Evolutionary conservation across 2,888 invertebrate genomes (phyloP), one percentile per base, ranked within the genome.

Genomic region (Scrobipalpa costella): DNA sequence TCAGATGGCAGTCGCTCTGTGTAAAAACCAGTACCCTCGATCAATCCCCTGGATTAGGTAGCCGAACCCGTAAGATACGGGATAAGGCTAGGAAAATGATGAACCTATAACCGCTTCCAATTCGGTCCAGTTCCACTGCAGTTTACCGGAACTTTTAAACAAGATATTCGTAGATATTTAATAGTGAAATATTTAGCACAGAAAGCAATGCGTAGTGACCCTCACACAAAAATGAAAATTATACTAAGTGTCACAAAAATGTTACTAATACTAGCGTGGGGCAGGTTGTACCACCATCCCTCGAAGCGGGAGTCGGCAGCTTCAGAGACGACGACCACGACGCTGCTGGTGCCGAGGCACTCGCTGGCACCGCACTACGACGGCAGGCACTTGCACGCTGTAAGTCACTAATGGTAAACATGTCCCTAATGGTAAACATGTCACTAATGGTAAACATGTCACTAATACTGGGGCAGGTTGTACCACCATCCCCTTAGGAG

Each of bases 271-370:
- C 9, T 49, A 61, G 49, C 34, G 17, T 62, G 79, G 78, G 75
- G 73, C 92, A 95, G 95, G 90, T 93, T 95, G 79, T 95, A 94
- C 92, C 94, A 94, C 80, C 95, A 95, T 74, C 94, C 95, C 63
- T 94, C 94, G 72, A 96, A 96, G 85, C 92, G 96, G 66, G 96
- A 96, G 84, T 96, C 96, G 5, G 94, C 95, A 67, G 94, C 95
- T 15, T 95, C 96, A 63, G 96, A 96, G 84, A 93, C 95, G 63
- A 96, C 96, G 47, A 96, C 96, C 64, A 96, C 96, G 13, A 96
- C 96, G 6, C 90, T 95, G 70, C 93, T 96, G 70, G 88, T 90
- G 63, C 90, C 89, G 13, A 74, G 91, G 64, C 85, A 84, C 44
- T 91, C 91, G 6, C 83, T 91, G 13, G 88, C 86, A 5, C 88